phyloP scores from a whole-genome alignment of 2,888 invertebrate species.

The Ichneumoninae sp. region DNA sequence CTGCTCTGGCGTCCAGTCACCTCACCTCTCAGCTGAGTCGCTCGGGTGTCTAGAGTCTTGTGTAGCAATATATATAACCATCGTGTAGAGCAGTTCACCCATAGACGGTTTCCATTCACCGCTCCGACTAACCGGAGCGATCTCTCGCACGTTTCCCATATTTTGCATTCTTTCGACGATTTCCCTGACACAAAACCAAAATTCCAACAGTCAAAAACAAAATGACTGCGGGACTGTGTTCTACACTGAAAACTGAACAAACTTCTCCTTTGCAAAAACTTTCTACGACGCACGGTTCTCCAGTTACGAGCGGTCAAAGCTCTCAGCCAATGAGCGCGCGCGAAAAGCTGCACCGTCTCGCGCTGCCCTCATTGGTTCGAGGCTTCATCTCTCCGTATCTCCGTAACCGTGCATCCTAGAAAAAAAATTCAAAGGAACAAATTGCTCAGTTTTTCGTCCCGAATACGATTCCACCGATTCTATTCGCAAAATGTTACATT shows the following conservation, averaged over 20 bases:
- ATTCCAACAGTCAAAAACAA: not conserved
- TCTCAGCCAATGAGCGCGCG: not conserved
- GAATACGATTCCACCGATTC: not conserved
- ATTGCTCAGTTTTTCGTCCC: not conserved
- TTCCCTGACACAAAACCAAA: too few species aligned
- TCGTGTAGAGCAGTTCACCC: conserved; percentile 15
- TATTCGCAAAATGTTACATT: not conserved
- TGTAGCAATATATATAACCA: conserved; percentile 7
- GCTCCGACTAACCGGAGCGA: not conserved
- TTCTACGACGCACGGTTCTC: not conserved
- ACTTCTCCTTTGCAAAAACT: not conserved
- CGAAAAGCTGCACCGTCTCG: not conserved
- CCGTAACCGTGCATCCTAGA: not conserved
- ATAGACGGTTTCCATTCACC: conserved; percentile 41
- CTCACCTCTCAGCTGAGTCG: conserved; percentile 50
- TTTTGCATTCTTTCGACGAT: not conserved
- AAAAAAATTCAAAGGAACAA: not conserved
- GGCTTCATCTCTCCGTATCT: not conserved
- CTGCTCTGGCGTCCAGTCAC: conserved; percentile 63
- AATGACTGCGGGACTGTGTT: not conserved
- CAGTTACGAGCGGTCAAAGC: not conserved
- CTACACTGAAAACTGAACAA: not conserved
- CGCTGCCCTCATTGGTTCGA: not conserved
- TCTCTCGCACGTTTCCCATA: not conserved
- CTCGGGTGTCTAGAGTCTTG: conserved; percentile 29